phyloP scores from a whole-genome alignment of 1,140 invertebrate genomes.

The Bombus pyrosoma region DNA sequence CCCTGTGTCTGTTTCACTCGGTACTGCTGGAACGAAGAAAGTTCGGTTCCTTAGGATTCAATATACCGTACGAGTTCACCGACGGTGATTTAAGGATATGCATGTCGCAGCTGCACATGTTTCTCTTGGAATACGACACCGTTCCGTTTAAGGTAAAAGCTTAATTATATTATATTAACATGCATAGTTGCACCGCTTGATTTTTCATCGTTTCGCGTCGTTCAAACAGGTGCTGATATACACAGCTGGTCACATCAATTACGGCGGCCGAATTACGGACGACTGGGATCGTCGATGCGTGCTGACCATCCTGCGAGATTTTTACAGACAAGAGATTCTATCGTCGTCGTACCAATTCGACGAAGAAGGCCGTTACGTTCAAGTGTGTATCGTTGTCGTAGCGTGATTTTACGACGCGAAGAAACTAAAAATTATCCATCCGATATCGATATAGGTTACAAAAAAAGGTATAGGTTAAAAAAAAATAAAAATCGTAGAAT shows the following conservation, averaged over 20 bases:
- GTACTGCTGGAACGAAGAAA: constrained; percentile 87
- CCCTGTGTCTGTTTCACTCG: constrained; percentile 89
- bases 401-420: too few species aligned
- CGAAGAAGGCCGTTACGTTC: constrained; percentile 84
- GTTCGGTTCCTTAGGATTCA: constrained; percentile 89
- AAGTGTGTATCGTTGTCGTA: constrained; percentile 76
- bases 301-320: constrained; percentile 87
- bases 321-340: constrained; percentile 86
- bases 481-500: too few species aligned
- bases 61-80: constrained; percentile 90
- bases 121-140: constrained; percentile 85
- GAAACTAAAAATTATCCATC: too few species aligned
- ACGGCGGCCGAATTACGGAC: constrained; percentile 93
- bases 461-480: too few species aligned
- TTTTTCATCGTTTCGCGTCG: too few species aligned
- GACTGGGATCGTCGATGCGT: constrained; percentile 92
- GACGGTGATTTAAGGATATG: constrained; percentile 89
- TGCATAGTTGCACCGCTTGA: too few species aligned
- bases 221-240: constrained; percentile 84
- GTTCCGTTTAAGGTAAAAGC: constrained; percentile 85
- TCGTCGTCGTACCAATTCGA: constrained; percentile 85
- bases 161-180: fast-evolving
- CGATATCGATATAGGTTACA: too few species aligned
- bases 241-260: constrained; percentile 92
- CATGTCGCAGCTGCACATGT: constrained; percentile 87